Evolutionary conservation across 2,888 invertebrate genomes (phyloP).

Genomic region (Leptopilina myrica): DNA sequence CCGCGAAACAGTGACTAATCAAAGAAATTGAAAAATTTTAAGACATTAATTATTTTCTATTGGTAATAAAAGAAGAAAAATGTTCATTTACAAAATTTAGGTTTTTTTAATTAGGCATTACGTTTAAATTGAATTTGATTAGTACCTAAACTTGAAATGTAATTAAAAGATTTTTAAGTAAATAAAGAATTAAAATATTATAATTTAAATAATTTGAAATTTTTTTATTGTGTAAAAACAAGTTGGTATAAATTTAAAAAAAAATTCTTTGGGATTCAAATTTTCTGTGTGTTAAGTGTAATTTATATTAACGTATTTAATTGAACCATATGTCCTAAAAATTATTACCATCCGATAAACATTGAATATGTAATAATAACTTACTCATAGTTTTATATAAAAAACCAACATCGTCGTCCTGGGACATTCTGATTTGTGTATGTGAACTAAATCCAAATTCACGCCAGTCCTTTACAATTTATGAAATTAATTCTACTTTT

Average conservation of each 20-base stretch:
- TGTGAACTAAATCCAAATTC: not conserved
- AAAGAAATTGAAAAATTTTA: constrained; percentile 26
- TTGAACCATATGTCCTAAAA: too few species aligned
- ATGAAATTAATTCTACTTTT: not conserved
- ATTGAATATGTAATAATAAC: constrained; percentile 54
- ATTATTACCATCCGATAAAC: not conserved
- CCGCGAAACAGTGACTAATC: constrained; percentile 28
- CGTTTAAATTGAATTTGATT: too few species aligned
- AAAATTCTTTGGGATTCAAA: too few species aligned
- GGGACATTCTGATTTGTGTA: constrained; percentile 66
- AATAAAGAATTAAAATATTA: too few species aligned
- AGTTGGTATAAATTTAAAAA: too few species aligned
- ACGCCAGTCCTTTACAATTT: constrained; percentile 7
- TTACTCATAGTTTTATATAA: constrained; percentile 76
- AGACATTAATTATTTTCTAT: constrained; percentile 13
- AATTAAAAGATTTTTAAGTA: too few species aligned
- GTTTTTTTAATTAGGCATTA: constrained; percentile 24
- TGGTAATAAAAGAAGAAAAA: not conserved
- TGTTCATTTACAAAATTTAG: not conserved
- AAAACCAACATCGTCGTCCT: constrained; percentile 75
- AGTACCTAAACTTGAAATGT: too few species aligned
- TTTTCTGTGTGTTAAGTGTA: too few species aligned
- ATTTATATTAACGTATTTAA: too few species aligned
- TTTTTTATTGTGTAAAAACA: too few species aligned
- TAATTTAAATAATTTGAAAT: too few species aligned